Evolutionary conservation across 1,140 invertebrate genomes (phyloP), one percentile per base, ranked within the genome.

Genomic region (Berghia stephanieae): DNA sequence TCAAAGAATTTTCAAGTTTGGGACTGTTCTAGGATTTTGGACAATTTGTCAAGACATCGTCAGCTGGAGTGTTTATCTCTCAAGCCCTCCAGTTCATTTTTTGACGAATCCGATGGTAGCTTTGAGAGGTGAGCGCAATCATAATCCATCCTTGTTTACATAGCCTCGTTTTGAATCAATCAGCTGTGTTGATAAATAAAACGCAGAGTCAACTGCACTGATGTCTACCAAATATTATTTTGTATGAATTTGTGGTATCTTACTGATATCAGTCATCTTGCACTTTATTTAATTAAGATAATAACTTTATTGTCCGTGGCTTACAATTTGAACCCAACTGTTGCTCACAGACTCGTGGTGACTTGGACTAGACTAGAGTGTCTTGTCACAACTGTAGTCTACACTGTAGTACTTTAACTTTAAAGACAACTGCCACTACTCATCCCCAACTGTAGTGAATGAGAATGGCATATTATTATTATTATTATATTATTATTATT

Each of bases 11-110:
- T 81, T 31, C 88, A 89, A 83, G 87, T 90, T 49, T 82, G 80
- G 69, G 86, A 86, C 27, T 86, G 84, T 66, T 78, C 79, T 34
- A 80, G 81, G 66, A 77, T 89, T 31, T 76, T 89, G 36, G 81
- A 86, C 31, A 78, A 86, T 67, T 79, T 89, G 10, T 80, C 84
- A 66, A 85, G 76, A 78, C 90, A 88, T 76, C 83, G 83, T 57
- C 87, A 90, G 79, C 74, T 90, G 34, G 83, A 87, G 82, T 80
- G 75, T 60, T 83, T 90, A 67, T 84, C 86, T 40, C 78, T 91
- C 24, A 82, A 84, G 21, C 89, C 89, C 27, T 87, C 83, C 44
- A 89, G 89, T 81, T 90, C 89, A 81, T 89, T 88, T 77, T 78
- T 88, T 40, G 81, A 79, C 67, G 76, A 74, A 31, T 76, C 68